These are phyloP conservation scores for Edolisoma coerulescens DNA, from an alignment of 2,113 vertebrate species.

Conservation along the genomic window DNA sequence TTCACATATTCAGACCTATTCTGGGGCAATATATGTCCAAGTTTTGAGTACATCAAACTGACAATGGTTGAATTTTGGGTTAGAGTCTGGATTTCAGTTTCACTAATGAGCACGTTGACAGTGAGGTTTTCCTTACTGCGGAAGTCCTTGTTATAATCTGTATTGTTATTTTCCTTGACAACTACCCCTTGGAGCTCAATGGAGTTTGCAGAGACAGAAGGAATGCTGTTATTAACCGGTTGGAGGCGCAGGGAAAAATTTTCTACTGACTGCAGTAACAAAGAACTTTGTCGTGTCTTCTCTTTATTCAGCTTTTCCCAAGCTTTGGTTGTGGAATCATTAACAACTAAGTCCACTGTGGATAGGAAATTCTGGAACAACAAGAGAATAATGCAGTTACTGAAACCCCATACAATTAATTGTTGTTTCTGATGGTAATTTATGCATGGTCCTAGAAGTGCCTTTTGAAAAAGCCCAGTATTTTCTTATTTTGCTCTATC, in stretches of 20 bases:
- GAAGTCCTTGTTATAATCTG: constrained; percentile 56
- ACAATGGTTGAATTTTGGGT: constrained; percentile 25
- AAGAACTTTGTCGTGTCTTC: neutral
- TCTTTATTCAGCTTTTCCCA: constrained; percentile 25
- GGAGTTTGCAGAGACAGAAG: constrained; percentile 1
- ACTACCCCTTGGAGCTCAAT: constrained; percentile 63
- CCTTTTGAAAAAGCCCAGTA: neutral
- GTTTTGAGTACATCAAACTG: constrained; percentile 69
- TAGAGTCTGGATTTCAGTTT: constrained; percentile 8
- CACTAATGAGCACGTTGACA: constrained; percentile 41
- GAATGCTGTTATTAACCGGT: neutral
- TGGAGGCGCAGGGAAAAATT: constrained; percentile 39
- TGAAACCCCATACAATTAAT: neutral
- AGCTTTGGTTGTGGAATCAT: constrained; percentile 34
- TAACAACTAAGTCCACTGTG: constrained; percentile 65
- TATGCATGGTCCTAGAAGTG: rapidly evolving
- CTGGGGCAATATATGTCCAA: constrained; percentile 63
- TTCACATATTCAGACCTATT: rapidly evolving
- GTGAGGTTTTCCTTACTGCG: neutral
- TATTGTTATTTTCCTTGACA: neutral
- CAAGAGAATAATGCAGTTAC: neutral
- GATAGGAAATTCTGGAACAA: constrained; percentile 77
- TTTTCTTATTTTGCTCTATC: neutral
- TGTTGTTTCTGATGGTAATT: neutral
- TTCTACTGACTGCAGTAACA: constrained; percentile 74